Evolutionary conservation across 2,113 vertebrate genomes (phyloP).

Genomic region (Callaeas wilsoni): DNA sequence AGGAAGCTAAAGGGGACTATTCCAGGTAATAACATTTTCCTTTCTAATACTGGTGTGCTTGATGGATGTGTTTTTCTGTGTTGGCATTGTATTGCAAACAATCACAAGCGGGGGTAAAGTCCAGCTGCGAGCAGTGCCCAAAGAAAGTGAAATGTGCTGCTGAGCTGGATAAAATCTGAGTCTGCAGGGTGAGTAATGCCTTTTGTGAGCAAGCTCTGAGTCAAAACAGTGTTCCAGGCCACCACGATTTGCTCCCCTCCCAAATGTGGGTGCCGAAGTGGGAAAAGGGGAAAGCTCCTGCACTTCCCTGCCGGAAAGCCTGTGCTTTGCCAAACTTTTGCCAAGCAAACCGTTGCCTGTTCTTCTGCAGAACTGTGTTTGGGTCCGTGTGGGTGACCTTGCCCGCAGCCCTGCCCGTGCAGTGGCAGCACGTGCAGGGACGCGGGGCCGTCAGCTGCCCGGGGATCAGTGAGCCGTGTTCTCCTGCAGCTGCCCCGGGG

Average conservation of each 20-base stretch:
- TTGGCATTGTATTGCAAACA: conserved; percentile 44
- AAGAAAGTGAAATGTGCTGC: conserved; percentile 11
- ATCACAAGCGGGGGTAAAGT: conserved; percentile 18
- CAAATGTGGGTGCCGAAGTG: background rate
- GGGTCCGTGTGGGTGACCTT: background rate
- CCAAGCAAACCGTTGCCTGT: background rate
- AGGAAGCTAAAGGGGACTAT: conserved; percentile 95
- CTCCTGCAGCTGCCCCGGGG: conserved; percentile 66
- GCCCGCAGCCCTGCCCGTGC: background rate
- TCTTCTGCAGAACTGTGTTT: background rate
- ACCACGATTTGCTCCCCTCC: background rate
- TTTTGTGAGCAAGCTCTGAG: conserved; percentile 47
- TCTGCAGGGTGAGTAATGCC: conserved; percentile 44
- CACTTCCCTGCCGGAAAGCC: background rate
- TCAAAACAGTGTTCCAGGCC: background rate
- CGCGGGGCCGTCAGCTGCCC: conserved; percentile 58
- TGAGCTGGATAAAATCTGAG: conserved; percentile 31
- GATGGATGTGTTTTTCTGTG: conserved; percentile 47
- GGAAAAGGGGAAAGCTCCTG: background rate
- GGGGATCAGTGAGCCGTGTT: conserved; percentile 1
- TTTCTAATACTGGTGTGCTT: conserved; percentile 41
- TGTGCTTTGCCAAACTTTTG: background rate
- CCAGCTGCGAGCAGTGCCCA: background rate
- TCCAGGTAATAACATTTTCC: conserved; percentile 83
- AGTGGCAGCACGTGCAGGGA: background rate